Percentiles rank a stretch among this genome's conserved stretches.
Evolutionary conservation across 2,113 vertebrate genomes (phyloP).

Genomic region (Bubo bubo): DNA sequence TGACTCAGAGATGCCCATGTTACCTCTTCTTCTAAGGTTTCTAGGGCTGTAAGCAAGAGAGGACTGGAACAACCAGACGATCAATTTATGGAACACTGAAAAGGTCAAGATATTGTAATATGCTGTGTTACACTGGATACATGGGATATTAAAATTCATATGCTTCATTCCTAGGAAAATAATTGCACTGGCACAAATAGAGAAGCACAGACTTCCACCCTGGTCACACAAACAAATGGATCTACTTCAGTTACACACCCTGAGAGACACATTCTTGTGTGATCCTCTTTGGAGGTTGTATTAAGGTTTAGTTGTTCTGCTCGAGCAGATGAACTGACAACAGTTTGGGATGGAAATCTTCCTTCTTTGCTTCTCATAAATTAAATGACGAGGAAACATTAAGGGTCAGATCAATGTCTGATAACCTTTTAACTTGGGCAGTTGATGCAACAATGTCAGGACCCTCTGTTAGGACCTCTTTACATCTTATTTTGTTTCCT

Average conservation of each 20-base stretch:
- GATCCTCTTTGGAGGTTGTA: background rate
- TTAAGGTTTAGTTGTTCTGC: background rate
- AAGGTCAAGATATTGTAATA: slow-evolving; percentile 61
- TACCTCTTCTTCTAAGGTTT: slow-evolving; percentile 23
- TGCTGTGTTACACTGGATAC: background rate
- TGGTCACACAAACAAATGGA: background rate
- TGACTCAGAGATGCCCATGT: background rate
- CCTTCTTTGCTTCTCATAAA: background rate
- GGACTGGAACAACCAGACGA: background rate
- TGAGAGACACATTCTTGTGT: background rate
- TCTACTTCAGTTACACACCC: background rate
- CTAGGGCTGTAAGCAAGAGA: slow-evolving; percentile 25
- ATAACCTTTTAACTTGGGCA: background rate
- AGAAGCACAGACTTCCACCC: background rate
- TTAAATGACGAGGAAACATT: background rate
- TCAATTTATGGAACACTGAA: slow-evolving; percentile 64
- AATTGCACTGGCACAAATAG: background rate
- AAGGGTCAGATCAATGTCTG: background rate
- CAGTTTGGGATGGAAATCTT: background rate
- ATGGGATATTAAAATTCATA: background rate
- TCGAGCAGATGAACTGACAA: background rate
- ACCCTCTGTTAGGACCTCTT: background rate
- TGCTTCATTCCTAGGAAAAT: slow-evolving; percentile 7
- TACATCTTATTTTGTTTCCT: background rate
- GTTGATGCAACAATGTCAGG: background rate